These are phyloP conservation scores for Piaya cayana DNA, from an alignment of 2,113 vertebrate species.

Conservation along the genomic window DNA sequence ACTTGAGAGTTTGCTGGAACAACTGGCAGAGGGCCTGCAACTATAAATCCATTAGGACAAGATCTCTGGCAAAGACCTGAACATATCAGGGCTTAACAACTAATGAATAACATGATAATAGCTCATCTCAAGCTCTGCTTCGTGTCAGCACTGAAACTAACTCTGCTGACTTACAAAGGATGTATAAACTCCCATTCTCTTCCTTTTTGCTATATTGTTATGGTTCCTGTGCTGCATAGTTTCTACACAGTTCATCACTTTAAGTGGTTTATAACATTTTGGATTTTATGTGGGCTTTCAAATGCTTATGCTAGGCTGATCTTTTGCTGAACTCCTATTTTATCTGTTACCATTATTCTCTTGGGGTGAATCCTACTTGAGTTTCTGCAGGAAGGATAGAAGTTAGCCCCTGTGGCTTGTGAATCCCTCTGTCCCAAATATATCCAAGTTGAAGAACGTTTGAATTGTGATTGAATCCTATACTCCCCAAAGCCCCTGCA, in stretches of 20 bases:
- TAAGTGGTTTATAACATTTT: not conserved
- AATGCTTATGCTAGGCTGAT: not conserved
- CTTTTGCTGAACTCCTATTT: slow-evolving; percentile 22
- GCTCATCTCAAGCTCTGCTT: not conserved
- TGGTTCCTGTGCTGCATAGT: not conserved
- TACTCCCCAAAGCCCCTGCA: not conserved
- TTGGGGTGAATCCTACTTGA: not conserved
- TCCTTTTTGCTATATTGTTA: not conserved
- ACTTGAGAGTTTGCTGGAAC: slow-evolving; percentile 5
- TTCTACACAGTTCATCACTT: not conserved
- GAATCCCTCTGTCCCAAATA: not conserved
- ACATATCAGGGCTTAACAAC: not conserved
- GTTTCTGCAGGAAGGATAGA: slow-evolving; percentile 18
- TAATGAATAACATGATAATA: not conserved
- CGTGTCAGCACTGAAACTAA: not conserved
- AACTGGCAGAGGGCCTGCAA: slow-evolving; percentile 9
- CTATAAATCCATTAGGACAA: not conserved
- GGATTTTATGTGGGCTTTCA: not conserved
- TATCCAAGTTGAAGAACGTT: not conserved
- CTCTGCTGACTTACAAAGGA: not conserved
- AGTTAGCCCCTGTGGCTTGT: not conserved
- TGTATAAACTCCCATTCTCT: not conserved
- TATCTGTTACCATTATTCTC: not conserved
- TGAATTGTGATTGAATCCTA: not conserved
- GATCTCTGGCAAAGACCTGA: not conserved